Conservation (phyloP, 2,797 vertebrate species). For the Lophius americanus region DNA sequence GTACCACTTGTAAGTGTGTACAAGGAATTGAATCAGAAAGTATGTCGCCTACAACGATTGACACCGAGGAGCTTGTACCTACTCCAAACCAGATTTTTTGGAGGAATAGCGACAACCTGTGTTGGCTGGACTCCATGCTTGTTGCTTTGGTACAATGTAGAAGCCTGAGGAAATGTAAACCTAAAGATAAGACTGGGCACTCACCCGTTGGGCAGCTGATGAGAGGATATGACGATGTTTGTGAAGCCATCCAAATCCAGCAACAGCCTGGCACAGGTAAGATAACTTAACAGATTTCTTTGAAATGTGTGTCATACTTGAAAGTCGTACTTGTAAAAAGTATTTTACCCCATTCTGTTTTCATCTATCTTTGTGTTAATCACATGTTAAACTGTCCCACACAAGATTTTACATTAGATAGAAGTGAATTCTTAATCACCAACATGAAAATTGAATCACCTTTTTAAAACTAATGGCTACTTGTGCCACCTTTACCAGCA, state of each 20-base stretch:
- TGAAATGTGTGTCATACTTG: background rate
- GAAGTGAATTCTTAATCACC: too few species aligned
- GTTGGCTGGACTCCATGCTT: slow-evolving; percentile 93
- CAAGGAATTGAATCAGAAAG: background rate
- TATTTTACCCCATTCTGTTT: background rate
- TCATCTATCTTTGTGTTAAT: background rate
- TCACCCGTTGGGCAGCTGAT: slow-evolving; percentile 82
- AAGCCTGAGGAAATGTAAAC: slow-evolving; percentile 68
- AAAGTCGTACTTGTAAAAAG: too few species aligned
- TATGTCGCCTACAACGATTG: background rate
- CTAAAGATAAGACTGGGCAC: slow-evolving; percentile 36
- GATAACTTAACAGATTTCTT: slow-evolving; percentile 2
- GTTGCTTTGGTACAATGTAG: slow-evolving; percentile 86
- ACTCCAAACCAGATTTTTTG: slow-evolving; percentile 83
- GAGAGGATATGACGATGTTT: slow-evolving; percentile 76
- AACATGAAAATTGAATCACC: too few species aligned
- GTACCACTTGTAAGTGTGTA: background rate
- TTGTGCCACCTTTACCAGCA: too few species aligned
- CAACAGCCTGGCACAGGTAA: slow-evolving; percentile 68
- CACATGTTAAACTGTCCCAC: too few species aligned
- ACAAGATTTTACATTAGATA: too few species aligned
- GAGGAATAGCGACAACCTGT: slow-evolving; percentile 85
- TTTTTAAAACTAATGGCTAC: too few species aligned
- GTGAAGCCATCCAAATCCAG: slow-evolving; percentile 63
- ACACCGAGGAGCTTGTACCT: slow-evolving; percentile 37